Evolutionary conservation across 2,888 invertebrate genomes (phyloP), one percentile per base, ranked within the genome.

Genomic region (Sinohyriopsis cumingii): DNA sequence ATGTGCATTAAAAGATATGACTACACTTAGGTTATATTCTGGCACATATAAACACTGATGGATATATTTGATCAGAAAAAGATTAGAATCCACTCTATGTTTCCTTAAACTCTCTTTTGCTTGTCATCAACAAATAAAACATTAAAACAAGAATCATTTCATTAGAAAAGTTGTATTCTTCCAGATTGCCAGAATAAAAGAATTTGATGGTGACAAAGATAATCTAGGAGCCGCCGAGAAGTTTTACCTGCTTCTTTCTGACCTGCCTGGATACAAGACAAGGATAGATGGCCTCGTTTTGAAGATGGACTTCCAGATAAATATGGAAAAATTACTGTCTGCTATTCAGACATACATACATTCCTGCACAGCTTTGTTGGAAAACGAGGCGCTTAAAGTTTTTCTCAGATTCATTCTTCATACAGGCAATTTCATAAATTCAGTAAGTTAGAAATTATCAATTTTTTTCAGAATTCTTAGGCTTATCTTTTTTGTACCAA

Each of bases 391-490:
- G 55, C 91, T 95, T 0, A 94, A 95, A 92, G 97, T 97, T 91
- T 95, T 98, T 55, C 92, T 98, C 54, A 96, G 97, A 89, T 95
- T 97, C 93, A 95, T 97, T 19, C 92, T 98, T 22, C 95, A 97
- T 24, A 95, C 97, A 22, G 98, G 98, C n/a, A 98, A 98, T 91
- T 98, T 98, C 91, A 92, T 98, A 68, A 98, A 98, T 90, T 95
- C 96, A 71, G 95, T 95, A 91, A 91, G 92, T 91, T 18, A 24
- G 15, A 28, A n/a, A 25, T 71, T 20, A 57, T 12, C 3, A 3
- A 45, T 15, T 45, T n/a, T 45, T 15, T n/a, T 0, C 0, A 18
- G 7, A 57, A 22, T n/a, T 57, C 9, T 57, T 57, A 1, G 18
- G 1, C 6, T 22, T 20, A 22, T 22, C 15, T n/a, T n/a, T 22